Evolutionary conservation across 2,888 invertebrate species (phyloP).

Genomic region (Eustalomyia histrio): DNA sequence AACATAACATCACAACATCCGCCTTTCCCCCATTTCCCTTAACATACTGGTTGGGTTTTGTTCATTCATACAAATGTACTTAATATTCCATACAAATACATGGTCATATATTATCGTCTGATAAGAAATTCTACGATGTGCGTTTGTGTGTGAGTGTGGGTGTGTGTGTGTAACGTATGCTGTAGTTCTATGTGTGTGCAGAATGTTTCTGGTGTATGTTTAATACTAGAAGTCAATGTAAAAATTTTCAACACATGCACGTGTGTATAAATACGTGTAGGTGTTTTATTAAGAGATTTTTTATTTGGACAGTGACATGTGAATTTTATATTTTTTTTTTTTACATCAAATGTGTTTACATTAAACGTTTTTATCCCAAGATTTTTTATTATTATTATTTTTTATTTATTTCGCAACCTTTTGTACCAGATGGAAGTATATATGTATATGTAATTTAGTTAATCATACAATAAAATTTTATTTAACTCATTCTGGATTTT

Average conservation of each 20-base stretch:
- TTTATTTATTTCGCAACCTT: background rate
- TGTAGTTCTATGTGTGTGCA: background rate
- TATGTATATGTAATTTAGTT: too few relatives aligned
- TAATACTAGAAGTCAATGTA: conserved; percentile 46
- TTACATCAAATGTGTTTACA: background rate
- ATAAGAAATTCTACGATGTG: conserved; percentile 48
- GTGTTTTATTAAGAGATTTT: conserved; percentile 57
- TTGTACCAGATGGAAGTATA: background rate
- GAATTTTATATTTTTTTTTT: conserved; percentile 37
- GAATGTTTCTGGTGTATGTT: conserved; percentile 18
- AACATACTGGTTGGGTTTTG: background rate
- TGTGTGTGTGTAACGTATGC: conserved; percentile 3
- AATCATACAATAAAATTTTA: too few relatives aligned
- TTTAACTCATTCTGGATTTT: too few relatives aligned
- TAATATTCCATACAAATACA: conserved; percentile 57
- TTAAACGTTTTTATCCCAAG: background rate
- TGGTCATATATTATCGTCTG: conserved; percentile 54
- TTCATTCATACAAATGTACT: conserved; percentile 40
- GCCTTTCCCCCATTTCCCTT: background rate
- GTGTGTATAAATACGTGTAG: conserved; percentile 38
- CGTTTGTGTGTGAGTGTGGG: conserved; percentile 25
- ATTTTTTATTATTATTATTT: background rate
- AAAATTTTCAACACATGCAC: conserved; percentile 18
- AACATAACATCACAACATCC: conserved; percentile 14
- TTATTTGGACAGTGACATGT: conserved; percentile 55